Percentiles rank a stretch among this genome's conserved stretches.
Conservation (phyloP, 2,888 invertebrate species). For the Drosophila differens region DNA sequence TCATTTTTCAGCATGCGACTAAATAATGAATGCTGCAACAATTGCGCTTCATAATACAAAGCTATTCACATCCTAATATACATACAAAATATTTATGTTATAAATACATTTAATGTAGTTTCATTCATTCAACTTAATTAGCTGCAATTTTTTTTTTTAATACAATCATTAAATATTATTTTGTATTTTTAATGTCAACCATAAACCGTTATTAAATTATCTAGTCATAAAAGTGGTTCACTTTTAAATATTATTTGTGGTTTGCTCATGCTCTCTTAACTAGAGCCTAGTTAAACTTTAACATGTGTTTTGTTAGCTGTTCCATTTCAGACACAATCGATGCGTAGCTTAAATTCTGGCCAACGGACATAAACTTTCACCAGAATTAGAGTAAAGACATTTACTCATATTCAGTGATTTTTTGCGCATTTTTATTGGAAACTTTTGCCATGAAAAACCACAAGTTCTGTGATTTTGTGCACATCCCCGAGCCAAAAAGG, state of each 20-base stretch:
- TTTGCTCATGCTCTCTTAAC: background rate
- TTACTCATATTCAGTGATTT: background rate
- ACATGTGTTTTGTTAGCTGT: background rate
- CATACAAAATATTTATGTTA: background rate
- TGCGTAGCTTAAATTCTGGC: background rate
- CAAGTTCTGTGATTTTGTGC: conserved; percentile 14
- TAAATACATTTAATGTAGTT: background rate
- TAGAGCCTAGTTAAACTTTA: background rate
- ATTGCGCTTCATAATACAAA: background rate
- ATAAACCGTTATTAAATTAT: background rate
- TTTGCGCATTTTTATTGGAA: background rate
- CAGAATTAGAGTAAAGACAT: background rate
- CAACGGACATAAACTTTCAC: background rate
- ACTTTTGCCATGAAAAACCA: background rate
- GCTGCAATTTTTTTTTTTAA: background rate
- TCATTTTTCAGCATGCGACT: conserved; percentile 18
- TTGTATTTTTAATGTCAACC: background rate
- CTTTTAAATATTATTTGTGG: background rate
- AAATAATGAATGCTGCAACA: background rate
- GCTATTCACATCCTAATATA: background rate
- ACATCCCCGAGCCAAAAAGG: conserved; percentile 28
- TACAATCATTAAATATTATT: background rate
- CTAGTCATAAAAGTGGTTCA: background rate
- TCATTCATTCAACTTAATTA: background rate
- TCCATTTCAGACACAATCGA: too few relatives aligned